These are phyloP conservation scores for Cheilosia pagana DNA, from an alignment of 2,888 invertebrate species.

Conservation along the genomic window DNA sequence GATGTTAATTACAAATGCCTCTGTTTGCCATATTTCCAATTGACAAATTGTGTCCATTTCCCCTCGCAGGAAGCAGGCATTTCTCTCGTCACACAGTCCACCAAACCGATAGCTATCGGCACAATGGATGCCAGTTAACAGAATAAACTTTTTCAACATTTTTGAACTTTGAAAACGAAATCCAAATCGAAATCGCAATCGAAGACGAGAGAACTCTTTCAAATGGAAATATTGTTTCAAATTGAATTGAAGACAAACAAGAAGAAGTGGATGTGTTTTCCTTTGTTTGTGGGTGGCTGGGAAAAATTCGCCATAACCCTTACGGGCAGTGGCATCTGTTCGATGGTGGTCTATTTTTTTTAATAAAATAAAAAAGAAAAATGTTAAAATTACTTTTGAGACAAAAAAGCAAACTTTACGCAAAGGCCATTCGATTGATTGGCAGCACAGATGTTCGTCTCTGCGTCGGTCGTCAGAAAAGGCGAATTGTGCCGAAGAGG, in stretches of 20 bases:
- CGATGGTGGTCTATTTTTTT: not conserved
- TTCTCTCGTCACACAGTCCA: no score
- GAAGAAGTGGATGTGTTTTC: not conserved
- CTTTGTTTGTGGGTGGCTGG: no score
- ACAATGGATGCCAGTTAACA: no score
- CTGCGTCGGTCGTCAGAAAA: not conserved
- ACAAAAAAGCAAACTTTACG: constrained; percentile 7
- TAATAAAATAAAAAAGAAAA: not conserved
- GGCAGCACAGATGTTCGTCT: constrained; percentile 11
- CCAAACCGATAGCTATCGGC: no score
- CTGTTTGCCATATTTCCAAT: no score
- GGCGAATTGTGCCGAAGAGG: not conserved
- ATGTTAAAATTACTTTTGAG: not conserved
- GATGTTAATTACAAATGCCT: no score
- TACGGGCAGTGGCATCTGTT: constrained; percentile 15
- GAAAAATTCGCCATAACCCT: not conserved
- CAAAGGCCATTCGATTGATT: constrained; percentile 7
- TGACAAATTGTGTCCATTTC: no score
- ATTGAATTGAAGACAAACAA: constrained; percentile 18
- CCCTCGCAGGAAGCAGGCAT: no score
- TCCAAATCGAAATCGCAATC: no score
- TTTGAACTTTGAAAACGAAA: no score
- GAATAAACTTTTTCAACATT: no score
- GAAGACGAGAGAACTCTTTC: not conserved
- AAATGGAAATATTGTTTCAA: constrained; percentile 10